Evolutionary conservation across 2,113 vertebrate species (phyloP).

Genomic region (Oryctolagus cuniculus): DNA sequence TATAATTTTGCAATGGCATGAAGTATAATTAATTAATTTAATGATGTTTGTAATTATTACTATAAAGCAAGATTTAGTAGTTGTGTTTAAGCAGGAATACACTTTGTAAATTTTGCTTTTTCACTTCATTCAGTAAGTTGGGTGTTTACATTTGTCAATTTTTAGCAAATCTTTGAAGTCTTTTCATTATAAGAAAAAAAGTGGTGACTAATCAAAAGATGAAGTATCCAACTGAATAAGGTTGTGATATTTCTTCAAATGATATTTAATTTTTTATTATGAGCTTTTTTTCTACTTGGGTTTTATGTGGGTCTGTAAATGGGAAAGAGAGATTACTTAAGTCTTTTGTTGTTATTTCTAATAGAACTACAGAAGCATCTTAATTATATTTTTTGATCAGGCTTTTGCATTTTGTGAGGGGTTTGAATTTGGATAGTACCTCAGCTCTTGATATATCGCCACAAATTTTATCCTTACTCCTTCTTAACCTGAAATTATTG

Average conservation of each 20-base stretch:
- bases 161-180: background rate
- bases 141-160: background rate
- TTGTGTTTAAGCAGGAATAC: background rate
- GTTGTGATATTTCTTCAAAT: background rate
- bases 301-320: background rate
- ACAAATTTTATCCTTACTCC: background rate
- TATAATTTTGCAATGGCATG: background rate
- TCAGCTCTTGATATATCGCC: background rate
- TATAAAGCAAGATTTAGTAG: background rate
- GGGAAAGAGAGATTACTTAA: background rate
- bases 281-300: background rate
- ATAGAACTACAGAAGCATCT: background rate
- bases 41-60: background rate
- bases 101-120: constrained; percentile 23
- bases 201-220: background rate
- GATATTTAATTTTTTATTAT: background rate
- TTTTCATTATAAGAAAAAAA: constrained; percentile 21
- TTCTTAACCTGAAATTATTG: accelerated
- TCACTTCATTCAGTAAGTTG: background rate
- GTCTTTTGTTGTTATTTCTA: background rate
- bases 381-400: background rate
- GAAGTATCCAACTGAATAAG: background rate
- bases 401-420: background rate
- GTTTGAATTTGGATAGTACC: background rate
- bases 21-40: constrained; percentile 36